Percentiles rank a stretch among this genome's conserved stretches.
phyloP scores from a whole-genome alignment of 2,797 vertebrate species.

The Austrolebias charrua region DNA sequence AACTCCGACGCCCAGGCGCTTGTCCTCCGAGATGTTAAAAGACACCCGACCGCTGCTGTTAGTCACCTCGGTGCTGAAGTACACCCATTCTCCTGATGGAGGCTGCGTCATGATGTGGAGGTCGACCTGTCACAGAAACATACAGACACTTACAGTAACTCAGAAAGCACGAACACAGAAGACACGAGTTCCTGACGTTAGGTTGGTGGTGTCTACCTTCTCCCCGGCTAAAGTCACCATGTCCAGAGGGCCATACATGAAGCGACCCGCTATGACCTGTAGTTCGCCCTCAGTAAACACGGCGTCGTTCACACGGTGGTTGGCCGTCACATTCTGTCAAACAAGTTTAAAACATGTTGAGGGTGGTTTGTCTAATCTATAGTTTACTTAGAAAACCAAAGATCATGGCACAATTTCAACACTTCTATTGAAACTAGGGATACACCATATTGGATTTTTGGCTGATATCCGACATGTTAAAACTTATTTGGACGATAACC shows the following conservation, averaged over 20 bases:
- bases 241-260: constrained; percentile 97
- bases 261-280: constrained; percentile 89
- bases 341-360: constrained; percentile 1
- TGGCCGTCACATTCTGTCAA: constrained; percentile 92
- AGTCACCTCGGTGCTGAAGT: constrained; percentile 92
- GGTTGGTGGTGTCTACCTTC: constrained; percentile 81
- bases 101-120: constrained; percentile 98
- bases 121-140: constrained; percentile 82
- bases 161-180: not conserved
- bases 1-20: constrained; percentile 91
- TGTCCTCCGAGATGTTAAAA: constrained; percentile 88
- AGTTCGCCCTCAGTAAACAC: constrained; percentile 90
- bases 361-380: not conserved
- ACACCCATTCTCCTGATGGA: constrained; percentile 94
- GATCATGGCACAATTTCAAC: not conserved
- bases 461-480: too few relatives aligned
- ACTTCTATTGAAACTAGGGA: too few relatives aligned
- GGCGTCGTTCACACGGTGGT: constrained; percentile 93
- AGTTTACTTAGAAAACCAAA: not conserved
- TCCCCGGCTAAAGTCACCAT: constrained; percentile 98
- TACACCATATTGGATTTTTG: too few relatives aligned
- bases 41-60: constrained; percentile 94
- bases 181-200: not conserved
- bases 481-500: too few relatives aligned
- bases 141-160: not conserved